phyloP scores from a whole-genome alignment of 1,140 invertebrate genomes.

The Odontomachus brunneus region DNA sequence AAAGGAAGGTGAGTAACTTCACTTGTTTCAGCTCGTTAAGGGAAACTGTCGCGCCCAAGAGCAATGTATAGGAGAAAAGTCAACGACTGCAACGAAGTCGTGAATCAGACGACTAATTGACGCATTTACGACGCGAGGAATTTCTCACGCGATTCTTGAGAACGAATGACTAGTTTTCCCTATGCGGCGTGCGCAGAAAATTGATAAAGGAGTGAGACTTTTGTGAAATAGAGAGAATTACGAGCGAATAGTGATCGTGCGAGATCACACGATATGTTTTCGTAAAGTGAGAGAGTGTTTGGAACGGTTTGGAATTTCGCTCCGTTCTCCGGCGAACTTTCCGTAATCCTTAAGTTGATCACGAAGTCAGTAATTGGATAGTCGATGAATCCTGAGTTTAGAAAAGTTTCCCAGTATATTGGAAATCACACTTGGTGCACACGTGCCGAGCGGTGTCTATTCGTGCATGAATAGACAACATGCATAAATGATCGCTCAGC shows the following conservation, averaged over 20 bases:
- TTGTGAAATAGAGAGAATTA: not conserved
- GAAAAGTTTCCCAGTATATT: constrained; percentile 17
- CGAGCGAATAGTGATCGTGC: not conserved
- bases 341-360: constrained; percentile 41
- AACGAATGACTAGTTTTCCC: not conserved
- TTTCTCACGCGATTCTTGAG: not conserved
- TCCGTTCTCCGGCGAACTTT: constrained; percentile 8
- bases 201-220: constrained; percentile 35
- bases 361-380: constrained; percentile 51
- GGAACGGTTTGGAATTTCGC: constrained; percentile 16
- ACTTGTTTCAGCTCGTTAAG: not conserved
- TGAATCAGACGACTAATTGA: constrained; percentile 11
- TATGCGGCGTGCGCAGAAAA: not conserved
- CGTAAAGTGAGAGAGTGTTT: constrained; percentile 9
- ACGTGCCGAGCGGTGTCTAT: not conserved
- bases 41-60: not conserved
- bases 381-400: constrained; percentile 14
- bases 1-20: not conserved
- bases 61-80: not conserved
- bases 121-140: not conserved
- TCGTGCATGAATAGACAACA: not conserved
- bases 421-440: not conserved
- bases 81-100: not conserved
- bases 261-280: not conserved
- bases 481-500: constrained; percentile 15